These are phyloP conservation scores for Pammene aurita DNA, from an alignment of 2,888 invertebrate species.

Conservation along the genomic window DNA sequence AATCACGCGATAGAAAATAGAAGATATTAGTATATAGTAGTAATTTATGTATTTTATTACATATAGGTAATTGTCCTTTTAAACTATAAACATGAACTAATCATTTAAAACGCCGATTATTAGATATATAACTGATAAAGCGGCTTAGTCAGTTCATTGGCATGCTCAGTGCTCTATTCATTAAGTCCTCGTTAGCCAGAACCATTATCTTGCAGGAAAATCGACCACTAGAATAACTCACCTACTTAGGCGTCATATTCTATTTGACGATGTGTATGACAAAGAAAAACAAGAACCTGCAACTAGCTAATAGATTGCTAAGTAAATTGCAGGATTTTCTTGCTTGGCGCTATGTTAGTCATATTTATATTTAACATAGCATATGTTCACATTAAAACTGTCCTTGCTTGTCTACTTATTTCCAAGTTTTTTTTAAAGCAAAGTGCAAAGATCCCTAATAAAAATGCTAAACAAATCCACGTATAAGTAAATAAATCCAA, in stretches of 20 bases:
- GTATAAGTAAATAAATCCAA: too few relatives aligned
- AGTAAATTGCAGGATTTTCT: slow-evolving; percentile 5
- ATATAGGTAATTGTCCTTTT: too few relatives aligned
- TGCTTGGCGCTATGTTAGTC: not conserved
- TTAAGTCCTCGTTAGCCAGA: slow-evolving; percentile 18
- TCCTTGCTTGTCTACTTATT: too few relatives aligned
- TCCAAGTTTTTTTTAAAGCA: too few relatives aligned
- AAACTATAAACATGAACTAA: not conserved
- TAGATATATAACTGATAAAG: slow-evolving; percentile 12
- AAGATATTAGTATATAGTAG: too few relatives aligned
- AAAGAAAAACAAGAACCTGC: slow-evolving; percentile 16
- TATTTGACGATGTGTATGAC: slow-evolving; percentile 22
- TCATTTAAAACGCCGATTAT: slow-evolving; percentile 7
- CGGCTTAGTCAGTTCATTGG: slow-evolving; percentile 19
- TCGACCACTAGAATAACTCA: slow-evolving; percentile 22
- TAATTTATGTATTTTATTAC: too few relatives aligned
- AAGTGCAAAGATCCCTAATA: too few relatives aligned
- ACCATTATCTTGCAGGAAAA: slow-evolving; percentile 32
- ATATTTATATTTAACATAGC: not conserved
- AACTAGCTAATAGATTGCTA: not conserved
- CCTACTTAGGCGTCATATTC: slow-evolving; percentile 11
- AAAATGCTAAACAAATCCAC: too few relatives aligned
- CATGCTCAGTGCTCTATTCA: slow-evolving; percentile 16
- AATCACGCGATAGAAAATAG: too few relatives aligned
- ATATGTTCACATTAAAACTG: not conserved